phyloP scores from a whole-genome alignment of 2,797 vertebrate genomes.

The Chaenodraco wilsoni region DNA sequence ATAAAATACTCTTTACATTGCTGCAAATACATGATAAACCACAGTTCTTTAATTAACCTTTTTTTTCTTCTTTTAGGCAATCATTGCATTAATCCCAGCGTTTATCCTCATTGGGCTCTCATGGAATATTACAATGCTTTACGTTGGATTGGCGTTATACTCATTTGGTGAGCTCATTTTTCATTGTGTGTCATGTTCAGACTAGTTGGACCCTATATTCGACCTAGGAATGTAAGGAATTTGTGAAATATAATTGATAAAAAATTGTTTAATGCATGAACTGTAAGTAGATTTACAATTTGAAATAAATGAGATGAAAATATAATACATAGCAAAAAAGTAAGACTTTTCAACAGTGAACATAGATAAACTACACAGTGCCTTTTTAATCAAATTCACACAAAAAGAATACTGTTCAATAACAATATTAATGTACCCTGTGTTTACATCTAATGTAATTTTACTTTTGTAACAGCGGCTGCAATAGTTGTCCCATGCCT shows the following conservation, averaged over 20 bases:
- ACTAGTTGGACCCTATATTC: background rate
- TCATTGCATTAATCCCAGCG: conserved; percentile 89
- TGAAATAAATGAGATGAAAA: background rate
- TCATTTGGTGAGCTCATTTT: conserved; percentile 88
- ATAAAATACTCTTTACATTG: background rate
- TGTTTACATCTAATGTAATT: conserved; percentile 2
- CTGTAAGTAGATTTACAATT: background rate
- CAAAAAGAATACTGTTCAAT: background rate
- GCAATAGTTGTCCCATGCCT: conserved; percentile 94
- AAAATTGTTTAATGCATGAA: background rate
- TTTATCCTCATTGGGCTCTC: conserved; percentile 93
- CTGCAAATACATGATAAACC: background rate
- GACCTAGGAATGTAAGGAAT: background rate
- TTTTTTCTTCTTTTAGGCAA: conserved; percentile 83
- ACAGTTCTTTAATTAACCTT: background rate
- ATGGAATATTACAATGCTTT: conserved; percentile 83
- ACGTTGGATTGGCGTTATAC: conserved; percentile 89
- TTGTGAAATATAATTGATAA: background rate
- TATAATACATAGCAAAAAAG: background rate
- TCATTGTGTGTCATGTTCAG: conserved; percentile 34
- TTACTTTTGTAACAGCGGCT: conserved; percentile 84
- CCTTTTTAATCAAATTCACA: no score
- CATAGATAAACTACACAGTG: background rate
- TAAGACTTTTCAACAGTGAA: background rate
- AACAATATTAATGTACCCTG: background rate